Percentiles rank a stretch among this genome's conserved stretches.
These are phyloP conservation scores for Porites rus DNA, from an alignment of 92 coral and sea anemone species.

Conservation along the genomic window DNA sequence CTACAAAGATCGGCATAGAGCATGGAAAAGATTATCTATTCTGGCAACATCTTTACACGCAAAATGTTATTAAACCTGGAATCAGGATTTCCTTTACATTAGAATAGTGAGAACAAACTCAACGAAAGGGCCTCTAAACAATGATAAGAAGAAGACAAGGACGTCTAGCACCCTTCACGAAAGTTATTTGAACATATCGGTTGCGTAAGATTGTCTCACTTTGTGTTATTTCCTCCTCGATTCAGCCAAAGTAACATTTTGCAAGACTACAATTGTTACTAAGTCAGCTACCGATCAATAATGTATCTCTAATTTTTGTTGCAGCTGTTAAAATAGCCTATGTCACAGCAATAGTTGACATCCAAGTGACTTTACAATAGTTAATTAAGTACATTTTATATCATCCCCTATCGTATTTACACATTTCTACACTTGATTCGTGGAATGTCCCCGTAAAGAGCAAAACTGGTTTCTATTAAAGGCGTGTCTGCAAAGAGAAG, in stretches of 20 bases:
- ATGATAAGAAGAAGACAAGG: neutral
- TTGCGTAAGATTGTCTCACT: neutral
- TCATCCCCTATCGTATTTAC: slow-evolving; percentile 37
- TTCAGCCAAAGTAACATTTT: neutral
- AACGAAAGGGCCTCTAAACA: neutral
- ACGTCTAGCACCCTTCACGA: neutral
- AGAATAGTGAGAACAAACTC: neutral
- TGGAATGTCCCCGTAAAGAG: neutral
- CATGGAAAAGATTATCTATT: slow-evolving; percentile 14
- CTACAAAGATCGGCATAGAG: slow-evolving; percentile 33
- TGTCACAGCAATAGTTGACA: neutral
- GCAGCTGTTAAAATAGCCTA: slow-evolving; percentile 8
- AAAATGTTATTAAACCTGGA: neutral
- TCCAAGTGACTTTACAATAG: slow-evolving; percentile 33
- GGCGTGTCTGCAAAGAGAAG: slow-evolving; percentile 17
- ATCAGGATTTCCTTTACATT: too few species aligned
- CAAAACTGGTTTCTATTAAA: neutral
- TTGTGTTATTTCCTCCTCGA: neutral
- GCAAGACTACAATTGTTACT: slow-evolving; percentile 2
- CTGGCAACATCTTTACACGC: slow-evolving; percentile 7
- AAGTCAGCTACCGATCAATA: neutral
- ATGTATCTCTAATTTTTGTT: neutral
- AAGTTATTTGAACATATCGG: too few species aligned
- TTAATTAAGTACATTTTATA: slow-evolving; percentile 20
- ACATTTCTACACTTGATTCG: neutral